Conservation (phyloP, 1,140 invertebrate genomes). For the Trachelipus rathkii region DNA sequence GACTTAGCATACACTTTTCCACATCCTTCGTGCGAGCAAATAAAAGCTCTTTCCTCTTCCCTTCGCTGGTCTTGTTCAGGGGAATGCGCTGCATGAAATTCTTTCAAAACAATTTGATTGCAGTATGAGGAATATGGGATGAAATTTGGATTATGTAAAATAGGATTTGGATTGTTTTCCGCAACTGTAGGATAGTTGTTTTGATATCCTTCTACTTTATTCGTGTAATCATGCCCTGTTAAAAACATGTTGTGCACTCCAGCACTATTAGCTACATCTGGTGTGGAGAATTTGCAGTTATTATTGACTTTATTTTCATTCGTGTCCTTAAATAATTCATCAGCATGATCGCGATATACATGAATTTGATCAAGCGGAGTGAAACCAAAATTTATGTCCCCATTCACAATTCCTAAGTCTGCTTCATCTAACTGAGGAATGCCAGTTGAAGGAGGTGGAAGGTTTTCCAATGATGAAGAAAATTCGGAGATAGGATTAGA, state of each 20-base stretch:
- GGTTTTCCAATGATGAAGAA: background rate
- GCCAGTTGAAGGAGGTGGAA: background rate
- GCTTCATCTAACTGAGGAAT: background rate
- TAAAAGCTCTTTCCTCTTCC: slow-evolving; percentile 57
- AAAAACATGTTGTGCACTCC: slow-evolving; percentile 31
- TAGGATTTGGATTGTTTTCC: background rate
- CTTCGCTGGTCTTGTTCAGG: slow-evolving; percentile 18
- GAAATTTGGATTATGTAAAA: too few relatives aligned
- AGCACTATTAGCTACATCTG: background rate
- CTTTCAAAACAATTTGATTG: background rate
- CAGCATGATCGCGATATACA: background rate
- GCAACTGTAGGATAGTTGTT: background rate
- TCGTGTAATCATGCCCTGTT: slow-evolving; percentile 47
- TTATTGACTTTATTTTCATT: background rate
- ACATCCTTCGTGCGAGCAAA: slow-evolving; percentile 60
- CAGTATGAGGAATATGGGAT: background rate
- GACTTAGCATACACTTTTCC: slow-evolving; percentile 80
- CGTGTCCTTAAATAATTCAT: background rate
- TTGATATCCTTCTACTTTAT: slow-evolving; percentile 37
- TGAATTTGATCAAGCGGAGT: background rate
- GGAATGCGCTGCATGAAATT: background rate
- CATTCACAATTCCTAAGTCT: background rate
- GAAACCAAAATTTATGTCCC: background rate
- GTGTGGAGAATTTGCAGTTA: background rate
- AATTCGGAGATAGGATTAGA: background rate